phyloP scores from a whole-genome alignment of 2,888 invertebrate species.

The Hemicrepidius hirtus region DNA sequence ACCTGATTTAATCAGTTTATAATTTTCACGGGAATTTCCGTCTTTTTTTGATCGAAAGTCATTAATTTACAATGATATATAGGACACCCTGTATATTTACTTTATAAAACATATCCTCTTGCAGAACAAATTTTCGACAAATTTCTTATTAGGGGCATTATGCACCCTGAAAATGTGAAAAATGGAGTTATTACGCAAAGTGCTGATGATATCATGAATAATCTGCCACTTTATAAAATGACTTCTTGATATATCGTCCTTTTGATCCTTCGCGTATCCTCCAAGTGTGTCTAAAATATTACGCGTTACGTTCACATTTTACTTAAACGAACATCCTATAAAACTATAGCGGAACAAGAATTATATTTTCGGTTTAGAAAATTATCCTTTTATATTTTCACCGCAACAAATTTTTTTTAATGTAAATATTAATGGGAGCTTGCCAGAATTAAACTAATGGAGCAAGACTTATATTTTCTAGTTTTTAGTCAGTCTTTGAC shows the following conservation, averaged over 20 bases:
- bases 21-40: too few species aligned
- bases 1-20: too few species aligned
- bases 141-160: slow-evolving; percentile 45
- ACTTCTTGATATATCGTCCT: slow-evolving; percentile 63
- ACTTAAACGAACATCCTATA: slow-evolving; percentile 34
- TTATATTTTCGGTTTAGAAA: slow-evolving; percentile 14
- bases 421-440: not conserved
- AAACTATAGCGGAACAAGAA: slow-evolving; percentile 12
- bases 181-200: slow-evolving; percentile 63
- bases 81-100: not conserved
- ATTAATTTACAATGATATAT: too few species aligned
- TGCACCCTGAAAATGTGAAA: slow-evolving; percentile 58
- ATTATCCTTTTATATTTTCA: slow-evolving; percentile 15
- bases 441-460: slow-evolving; percentile 17
- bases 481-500: slow-evolving; percentile 26
- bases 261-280: slow-evolving; percentile 57
- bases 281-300: slow-evolving; percentile 45
- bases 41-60: too few species aligned
- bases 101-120: not conserved
- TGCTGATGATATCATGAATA: slow-evolving; percentile 64
- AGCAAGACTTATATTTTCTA: slow-evolving; percentile 8
- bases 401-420: too few species aligned
- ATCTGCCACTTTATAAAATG: slow-evolving; percentile 64
- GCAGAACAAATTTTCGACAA: slow-evolving; percentile 23
- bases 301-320: slow-evolving; percentile 38